These are phyloP conservation scores for Heliconius hermathena DNA, from an alignment of 1,140 invertebrate genomes.

Conservation along the genomic window DNA sequence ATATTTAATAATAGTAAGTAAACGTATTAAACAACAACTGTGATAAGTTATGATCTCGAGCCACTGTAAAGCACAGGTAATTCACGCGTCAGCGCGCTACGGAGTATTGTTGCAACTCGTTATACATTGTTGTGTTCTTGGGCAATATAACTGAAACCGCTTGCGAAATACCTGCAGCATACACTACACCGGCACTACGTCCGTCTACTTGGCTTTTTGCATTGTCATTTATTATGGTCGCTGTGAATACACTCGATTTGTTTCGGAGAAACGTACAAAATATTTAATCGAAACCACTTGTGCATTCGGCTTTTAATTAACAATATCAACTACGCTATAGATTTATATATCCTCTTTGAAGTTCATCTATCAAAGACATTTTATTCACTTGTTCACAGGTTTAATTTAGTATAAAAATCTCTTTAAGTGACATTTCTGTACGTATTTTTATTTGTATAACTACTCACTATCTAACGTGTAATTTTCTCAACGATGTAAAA, in stretches of 20 bases:
- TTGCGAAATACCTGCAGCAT: slow-evolving; percentile 59
- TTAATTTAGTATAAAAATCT: no score
- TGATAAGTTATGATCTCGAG: neutral
- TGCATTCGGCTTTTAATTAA: neutral
- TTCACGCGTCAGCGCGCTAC: slow-evolving; percentile 25
- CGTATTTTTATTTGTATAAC: neutral
- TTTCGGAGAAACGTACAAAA: slow-evolving; percentile 24
- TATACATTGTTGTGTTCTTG: slow-evolving; percentile 47
- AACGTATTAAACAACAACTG: neutral
- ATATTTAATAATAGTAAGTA: no score
- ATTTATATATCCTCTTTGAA: neutral
- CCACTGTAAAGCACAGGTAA: neutral
- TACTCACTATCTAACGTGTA: neutral
- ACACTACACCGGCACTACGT: slow-evolving; percentile 43
- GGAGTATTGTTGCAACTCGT: slow-evolving; percentile 28
- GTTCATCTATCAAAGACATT: no score
- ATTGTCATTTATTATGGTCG: slow-evolving; percentile 57
- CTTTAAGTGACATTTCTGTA: no score
- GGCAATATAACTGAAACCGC: slow-evolving; percentile 68
- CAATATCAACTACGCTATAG: neutral
- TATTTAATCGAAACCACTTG: neutral
- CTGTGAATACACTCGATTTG: slow-evolving; percentile 38
- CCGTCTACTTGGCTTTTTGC: slow-evolving; percentile 58
- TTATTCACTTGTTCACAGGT: no score
- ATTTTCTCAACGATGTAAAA: neutral